Evolutionary conservation across 2,113 vertebrate species (phyloP).

Genomic region (Boleophthalmus pectinirostris): DNA sequence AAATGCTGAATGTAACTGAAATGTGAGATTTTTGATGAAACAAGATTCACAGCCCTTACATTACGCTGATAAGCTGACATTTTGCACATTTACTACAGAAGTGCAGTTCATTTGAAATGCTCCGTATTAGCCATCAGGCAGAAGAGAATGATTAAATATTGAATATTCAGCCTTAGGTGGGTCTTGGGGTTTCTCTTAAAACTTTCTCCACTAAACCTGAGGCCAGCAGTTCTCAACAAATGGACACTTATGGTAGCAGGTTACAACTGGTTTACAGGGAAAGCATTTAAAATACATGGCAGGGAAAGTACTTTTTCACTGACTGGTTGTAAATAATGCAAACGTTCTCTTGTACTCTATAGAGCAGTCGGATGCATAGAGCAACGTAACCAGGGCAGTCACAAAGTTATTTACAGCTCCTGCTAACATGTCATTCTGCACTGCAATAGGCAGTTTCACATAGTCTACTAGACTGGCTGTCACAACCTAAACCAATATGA

Average conservation of each 20-base stretch:
- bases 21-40: neutral
- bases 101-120: neutral
- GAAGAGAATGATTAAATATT: constrained; percentile 1
- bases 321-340: neutral
- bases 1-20: neutral
- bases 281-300: neutral
- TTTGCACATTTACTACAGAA: neutral
- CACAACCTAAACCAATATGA: neutral
- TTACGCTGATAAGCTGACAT: no score
- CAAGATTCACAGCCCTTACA: no score
- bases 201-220: neutral
- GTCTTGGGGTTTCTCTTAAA: neutral
- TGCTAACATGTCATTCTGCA: constrained; percentile 24
- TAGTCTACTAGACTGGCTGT: neutral
- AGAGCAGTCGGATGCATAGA: neutral
- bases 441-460: constrained; percentile 13
- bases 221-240: neutral
- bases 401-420: constrained; percentile 30
- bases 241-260: neutral
- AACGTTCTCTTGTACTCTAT: neutral
- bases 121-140: neutral
- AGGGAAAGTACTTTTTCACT: constrained; percentile 1
- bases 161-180: neutral
- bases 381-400: neutral
- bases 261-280: constrained; percentile 1